Base-by-base conservation (phyloP, 30 jellyfish, hydroid and myxozoan genomes). In the Rhopilema esculentum region DNA sequence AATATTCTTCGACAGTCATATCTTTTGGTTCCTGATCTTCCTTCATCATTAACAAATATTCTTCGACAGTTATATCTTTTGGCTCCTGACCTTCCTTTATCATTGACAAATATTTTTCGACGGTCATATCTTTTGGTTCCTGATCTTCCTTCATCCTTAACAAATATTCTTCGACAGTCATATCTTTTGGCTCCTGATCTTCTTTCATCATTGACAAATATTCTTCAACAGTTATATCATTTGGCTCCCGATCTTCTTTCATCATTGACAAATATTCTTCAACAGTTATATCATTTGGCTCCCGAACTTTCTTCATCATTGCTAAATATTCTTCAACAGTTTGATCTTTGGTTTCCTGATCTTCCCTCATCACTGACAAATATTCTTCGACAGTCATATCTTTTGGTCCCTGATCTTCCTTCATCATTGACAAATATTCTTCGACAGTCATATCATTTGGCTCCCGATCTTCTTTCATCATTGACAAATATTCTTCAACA, bases 1-100 rank as follows among this genome's bases (percentile, higher is more conserved):
- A 66, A 65, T 80, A 69, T 64, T 66, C 82, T 81, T 81, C 91
- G 26, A 81, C 83, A 0, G 91, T 81, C 91, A 81, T 66, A 16
- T 81, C 83, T 6, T 23, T 61, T 21, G 66, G 72, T 24, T 27
- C 72, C 49, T 53, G 50, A 1, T 50, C 85, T 1, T 75, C 51
- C 18, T 50, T 50, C 49, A 40, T 49, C 8, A 68, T 23, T 31
- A 16, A n/a, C 85, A 75, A 51, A 75, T 75, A 75, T 4, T 75
- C 85, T 40, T 75, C 85, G 0, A 75, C 85, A 0, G 85, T 75
- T 49, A 75, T 75, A 0, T 75, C 48, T 1, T 25, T 15, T 24
- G 72, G 71, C 20, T 29, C 22, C 64, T 71, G 4, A 28, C 27
- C 71, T 0, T 75, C 51, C 0, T 50, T 33, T 0, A 75, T 75